phyloP scores from a whole-genome alignment of 2,888 invertebrate species.

The Conomelus anceps region DNA sequence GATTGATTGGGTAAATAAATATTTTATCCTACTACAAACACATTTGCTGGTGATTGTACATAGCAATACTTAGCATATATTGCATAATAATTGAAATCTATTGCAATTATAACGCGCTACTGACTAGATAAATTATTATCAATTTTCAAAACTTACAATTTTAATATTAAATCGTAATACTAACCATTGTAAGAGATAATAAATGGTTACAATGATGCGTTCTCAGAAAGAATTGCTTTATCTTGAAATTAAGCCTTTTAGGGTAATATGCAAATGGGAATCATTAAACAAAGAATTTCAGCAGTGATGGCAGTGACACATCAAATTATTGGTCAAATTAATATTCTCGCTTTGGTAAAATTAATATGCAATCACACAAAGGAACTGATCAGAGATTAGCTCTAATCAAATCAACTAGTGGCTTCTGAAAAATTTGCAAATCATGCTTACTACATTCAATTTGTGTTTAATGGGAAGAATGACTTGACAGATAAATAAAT shows the following conservation, averaged over 20 bases:
- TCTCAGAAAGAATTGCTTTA: neutral
- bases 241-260: neutral
- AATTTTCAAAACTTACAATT: neutral
- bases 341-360: neutral
- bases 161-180: neutral
- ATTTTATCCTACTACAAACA: too few species aligned
- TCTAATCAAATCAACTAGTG: too few species aligned
- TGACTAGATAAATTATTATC: too few species aligned
- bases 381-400: too few species aligned
- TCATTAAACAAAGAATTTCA: neutral
- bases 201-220: neutral
- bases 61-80: neutral
- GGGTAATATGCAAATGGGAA: neutral
- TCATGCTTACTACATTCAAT: too few species aligned
- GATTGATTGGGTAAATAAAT: too few species aligned
- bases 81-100: neutral
- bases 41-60: too few species aligned
- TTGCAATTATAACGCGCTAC: neutral
- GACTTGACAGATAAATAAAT: too few species aligned
- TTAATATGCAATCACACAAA: too few species aligned
- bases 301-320: neutral
- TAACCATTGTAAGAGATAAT: neutral
- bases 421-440: too few species aligned
- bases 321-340: neutral
- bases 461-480: too few species aligned